phyloP scores from a whole-genome alignment of 2,113 vertebrate genomes.

The Odobenus rosmarus region DNA sequence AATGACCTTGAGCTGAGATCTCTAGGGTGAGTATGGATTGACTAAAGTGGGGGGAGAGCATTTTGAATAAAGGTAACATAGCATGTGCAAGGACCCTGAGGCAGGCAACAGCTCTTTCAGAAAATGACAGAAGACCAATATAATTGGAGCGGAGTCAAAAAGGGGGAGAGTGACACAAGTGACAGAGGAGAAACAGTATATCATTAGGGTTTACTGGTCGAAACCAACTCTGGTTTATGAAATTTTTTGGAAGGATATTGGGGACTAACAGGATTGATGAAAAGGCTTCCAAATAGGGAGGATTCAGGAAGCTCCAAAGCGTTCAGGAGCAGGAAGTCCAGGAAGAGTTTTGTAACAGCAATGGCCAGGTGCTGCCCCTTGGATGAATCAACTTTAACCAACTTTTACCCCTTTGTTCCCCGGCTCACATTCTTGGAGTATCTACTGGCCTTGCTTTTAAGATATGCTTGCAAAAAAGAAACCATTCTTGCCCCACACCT shows the following conservation, averaged over 20 bases:
- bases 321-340: background rate
- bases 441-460: background rate
- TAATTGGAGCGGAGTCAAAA: background rate
- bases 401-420: background rate
- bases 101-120: background rate
- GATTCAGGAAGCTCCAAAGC: background rate
- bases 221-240: background rate
- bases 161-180: background rate
- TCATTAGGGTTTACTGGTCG: background rate
- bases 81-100: background rate
- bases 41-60: background rate
- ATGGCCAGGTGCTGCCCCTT: background rate
- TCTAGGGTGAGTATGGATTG: background rate
- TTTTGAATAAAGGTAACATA: background rate
- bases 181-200: background rate
- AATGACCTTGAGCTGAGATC: background rate
- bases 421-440: background rate
- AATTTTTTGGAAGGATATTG: background rate
- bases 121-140: background rate
- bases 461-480: background rate
- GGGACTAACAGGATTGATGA: background rate
- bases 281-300: background rate
- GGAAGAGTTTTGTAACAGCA: background rate
- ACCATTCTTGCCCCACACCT: background rate
- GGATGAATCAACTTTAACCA: background rate